These are phyloP conservation scores for Rattus norvegicus DNA, from an alignment of 2,113 vertebrate species.

Conservation along the genomic window DNA sequence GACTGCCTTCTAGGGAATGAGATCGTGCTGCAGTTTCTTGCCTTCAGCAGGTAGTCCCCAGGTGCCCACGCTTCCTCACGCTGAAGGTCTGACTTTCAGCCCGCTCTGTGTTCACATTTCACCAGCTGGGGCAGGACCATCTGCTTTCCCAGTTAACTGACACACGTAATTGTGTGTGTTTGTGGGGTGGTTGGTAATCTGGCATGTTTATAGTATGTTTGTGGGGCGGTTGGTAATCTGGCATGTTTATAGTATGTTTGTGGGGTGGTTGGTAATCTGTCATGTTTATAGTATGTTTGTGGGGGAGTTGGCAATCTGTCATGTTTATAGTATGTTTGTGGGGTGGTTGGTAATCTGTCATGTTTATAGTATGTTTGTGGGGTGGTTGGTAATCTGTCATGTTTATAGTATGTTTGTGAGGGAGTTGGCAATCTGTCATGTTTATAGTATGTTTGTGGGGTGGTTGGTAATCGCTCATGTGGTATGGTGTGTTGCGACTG, in stretches of 20 bases:
- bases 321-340: background rate
- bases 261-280: no score
- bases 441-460: no score
- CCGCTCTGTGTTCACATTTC: rapidly evolving
- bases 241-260: no score
- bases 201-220: no score
- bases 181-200: background rate
- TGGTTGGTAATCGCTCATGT: no score
- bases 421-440: no score
- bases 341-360: no score
- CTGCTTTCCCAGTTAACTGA: background rate
- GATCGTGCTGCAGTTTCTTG: constrained; percentile 94
- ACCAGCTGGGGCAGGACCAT: rapidly evolving
- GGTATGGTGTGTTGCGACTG: background rate
- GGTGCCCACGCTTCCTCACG: rapidly evolving
- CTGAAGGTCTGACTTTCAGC: background rate
- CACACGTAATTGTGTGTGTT: background rate
- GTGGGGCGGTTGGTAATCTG: no score
- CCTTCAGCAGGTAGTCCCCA: constrained; percentile 90
- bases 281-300: no score
- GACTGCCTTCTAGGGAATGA: constrained; percentile 92
- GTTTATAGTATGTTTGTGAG: no score
- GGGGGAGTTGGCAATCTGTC: no score
- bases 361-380: background rate
- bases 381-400: background rate